Percentiles rank a stretch among this genome's conserved stretches.
phyloP scores from a whole-genome alignment of 53 echinoderm and acorn worm species.

The Zoroaster sp. region DNA sequence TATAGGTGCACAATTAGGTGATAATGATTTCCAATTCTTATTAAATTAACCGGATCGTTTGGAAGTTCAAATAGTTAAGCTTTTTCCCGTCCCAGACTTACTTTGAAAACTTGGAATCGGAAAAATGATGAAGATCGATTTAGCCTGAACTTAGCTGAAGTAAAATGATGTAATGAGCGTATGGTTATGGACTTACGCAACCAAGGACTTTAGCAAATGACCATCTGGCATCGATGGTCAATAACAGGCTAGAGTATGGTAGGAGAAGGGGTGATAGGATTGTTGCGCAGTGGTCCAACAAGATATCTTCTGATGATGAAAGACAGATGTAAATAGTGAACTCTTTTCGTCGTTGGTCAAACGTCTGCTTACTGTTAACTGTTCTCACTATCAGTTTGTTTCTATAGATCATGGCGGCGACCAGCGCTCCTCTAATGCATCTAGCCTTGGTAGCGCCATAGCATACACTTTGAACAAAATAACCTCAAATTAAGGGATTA shows the following conservation, averaged over 20 bases:
- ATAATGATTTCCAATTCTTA: constrained; percentile 68
- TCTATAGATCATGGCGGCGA: neutral
- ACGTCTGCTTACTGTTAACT: constrained; percentile 49
- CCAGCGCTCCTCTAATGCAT: neutral
- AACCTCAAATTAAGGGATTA: constrained; percentile 47
- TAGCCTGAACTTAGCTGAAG: neutral
- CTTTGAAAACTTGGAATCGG: too few relatives aligned
- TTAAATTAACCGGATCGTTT: constrained; percentile 66
- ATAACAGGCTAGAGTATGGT: neutral
- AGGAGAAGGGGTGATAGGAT: neutral
- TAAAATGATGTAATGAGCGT: neutral
- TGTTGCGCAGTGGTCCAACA: neutral
- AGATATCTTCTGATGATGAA: neutral
- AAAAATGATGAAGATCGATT: too few relatives aligned
- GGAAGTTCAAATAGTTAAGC: constrained; percentile 61
- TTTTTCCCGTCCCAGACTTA: constrained; percentile 9
- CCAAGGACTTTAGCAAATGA: neutral
- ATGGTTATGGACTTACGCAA: too few relatives aligned
- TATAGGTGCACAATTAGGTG: constrained; percentile 64
- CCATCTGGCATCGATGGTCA: neutral
- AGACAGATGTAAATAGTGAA: constrained; percentile 18
- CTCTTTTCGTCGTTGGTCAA: neutral
- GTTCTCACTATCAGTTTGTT: neutral
- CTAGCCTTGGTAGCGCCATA: neutral
- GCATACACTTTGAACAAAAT: neutral